Evolutionary conservation across 1,140 invertebrate species (phyloP), one percentile per base, ranked within the genome.

Genomic region (Sarcophaga bullata): DNA sequence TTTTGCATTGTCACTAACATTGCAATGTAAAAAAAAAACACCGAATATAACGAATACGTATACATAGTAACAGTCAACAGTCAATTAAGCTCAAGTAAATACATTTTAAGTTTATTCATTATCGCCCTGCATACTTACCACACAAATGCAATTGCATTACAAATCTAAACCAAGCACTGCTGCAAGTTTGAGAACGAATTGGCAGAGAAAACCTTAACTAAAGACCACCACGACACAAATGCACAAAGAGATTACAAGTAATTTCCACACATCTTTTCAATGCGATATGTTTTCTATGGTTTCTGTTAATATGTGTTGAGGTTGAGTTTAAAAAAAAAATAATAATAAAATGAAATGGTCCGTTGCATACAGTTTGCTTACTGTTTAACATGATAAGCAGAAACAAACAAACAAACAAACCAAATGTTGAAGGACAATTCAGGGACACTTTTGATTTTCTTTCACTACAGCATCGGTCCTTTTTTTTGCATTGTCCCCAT

Each of bases 141-240:
- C n/a, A n/a, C n/a, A n/a, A 8, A 50, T 13, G 37, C 15, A 78
- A 78, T 52, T 78, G 75, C 75, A 78, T 78, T 78, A 52, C 48
- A 78, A 76, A 50, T 78, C 25, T 17, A 72, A 52, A 50, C 75
- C 48, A 50, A 37, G 8, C 75, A 78, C 10, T 8, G 8, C 17
- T n/a, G 11, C n/a, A 76, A 49, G 3, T 17, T 48, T 15, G 15
- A 76, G 8, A 2, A 75, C 6, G 5, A 37, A 75, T 25, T 19
- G 19, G 19, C 19, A 19, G 19, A 25, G 19, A 15, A 17, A 25
- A 68, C 62, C 17, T 19, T 17, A 68, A 68, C 17, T 68, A 68
- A 68, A 68, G 62, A 25, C 62, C 62, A 68, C 25, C 4, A 37
- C 25, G 25, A 37, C 62, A 68, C 19, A 68, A 68, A 68, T 68